Evolutionary conservation across 2,797 vertebrate genomes (phyloP), one percentile per base, ranked within the genome.

Genomic region (Rhinoraja longicauda): DNA sequence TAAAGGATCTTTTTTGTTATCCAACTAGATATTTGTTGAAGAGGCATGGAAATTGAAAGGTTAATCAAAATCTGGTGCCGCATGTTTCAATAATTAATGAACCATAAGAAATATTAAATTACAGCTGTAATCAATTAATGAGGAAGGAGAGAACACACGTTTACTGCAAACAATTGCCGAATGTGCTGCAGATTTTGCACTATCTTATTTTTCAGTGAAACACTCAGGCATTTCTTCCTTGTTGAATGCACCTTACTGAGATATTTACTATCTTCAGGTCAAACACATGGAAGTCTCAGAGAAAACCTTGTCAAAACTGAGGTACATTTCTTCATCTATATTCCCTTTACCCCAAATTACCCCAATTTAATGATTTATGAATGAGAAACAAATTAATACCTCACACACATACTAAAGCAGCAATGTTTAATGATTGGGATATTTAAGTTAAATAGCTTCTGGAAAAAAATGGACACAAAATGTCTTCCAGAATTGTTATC

Each of bases 1-100:
- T 29, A 53, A 45, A 57, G 67, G 13, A 53, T 36, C 45, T 29
- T 36, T 92, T 92, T 17, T 70, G 21, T 53, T 15, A 75, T 92
- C 13, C 13, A 17, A 75, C 19, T 70, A 92, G 70, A 92, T 92
- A 70, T 21, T 73, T 92, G 90, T 92, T 92, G 53, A 92, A 75
- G 26, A 75, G 92, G 36, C 72, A 75, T 29, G 39, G 67, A 73
- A 45, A 75, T 92, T 92, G 90, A 73, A 88, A 88, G 84, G 90
- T 75, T 92, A 92, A 92, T 92, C 70, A 92, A 92, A 75, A 92
- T 75, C 67, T 92, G 90, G 70, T 73, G 70, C 21, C 90, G 57
- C 32, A 39, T 91, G 67, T 92, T 92, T 92, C 70, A 92, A 92
- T 92, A 92, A 92, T 92, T 92, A 92, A 92, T 92, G 67, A 92